Evolutionary conservation across 1,140 invertebrate genomes (phyloP).

Genomic region (Rhizoglyphus robini): DNA sequence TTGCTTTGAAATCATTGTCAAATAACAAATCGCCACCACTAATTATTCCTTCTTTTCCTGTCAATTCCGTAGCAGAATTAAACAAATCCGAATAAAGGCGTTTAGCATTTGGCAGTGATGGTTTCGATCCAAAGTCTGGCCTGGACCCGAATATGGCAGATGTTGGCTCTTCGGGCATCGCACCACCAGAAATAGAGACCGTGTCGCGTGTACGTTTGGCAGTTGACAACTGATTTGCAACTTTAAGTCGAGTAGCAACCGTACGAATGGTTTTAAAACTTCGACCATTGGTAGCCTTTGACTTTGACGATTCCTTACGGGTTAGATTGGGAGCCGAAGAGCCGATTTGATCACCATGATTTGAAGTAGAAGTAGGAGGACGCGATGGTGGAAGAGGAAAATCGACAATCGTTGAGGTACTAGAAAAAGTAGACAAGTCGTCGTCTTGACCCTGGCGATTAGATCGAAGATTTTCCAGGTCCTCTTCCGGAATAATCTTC

Average conservation of each 20-base stretch:
- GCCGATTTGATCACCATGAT: neutral
- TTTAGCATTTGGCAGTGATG: neutral
- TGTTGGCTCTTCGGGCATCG: neutral
- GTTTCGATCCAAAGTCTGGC: neutral
- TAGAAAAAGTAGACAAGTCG: neutral
- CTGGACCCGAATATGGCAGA: too few relatives aligned
- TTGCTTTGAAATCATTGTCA: constrained; percentile 3
- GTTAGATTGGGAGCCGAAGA: neutral
- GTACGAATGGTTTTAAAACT: neutral
- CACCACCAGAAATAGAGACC: neutral
- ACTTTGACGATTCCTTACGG: neutral
- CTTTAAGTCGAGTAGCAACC: neutral
- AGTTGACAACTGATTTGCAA: neutral
- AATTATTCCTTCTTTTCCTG: neutral
- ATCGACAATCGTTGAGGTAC: neutral
- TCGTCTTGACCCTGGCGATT: neutral
- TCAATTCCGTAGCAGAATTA: neutral
- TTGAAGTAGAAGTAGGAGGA: neutral
- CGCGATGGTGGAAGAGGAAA: neutral
- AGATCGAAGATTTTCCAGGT: neutral
- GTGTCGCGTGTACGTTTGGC: neutral
- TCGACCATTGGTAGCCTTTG: neutral
- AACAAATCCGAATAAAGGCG: neutral
- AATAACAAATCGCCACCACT: constrained; percentile 8
- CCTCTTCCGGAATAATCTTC: too few relatives aligned